A percentile compares a stretch with the other conserved stretches of the same genome.
Conservation (phyloP, 92 coral and sea anemone species). For the Epizoanthus fatuus region DNA sequence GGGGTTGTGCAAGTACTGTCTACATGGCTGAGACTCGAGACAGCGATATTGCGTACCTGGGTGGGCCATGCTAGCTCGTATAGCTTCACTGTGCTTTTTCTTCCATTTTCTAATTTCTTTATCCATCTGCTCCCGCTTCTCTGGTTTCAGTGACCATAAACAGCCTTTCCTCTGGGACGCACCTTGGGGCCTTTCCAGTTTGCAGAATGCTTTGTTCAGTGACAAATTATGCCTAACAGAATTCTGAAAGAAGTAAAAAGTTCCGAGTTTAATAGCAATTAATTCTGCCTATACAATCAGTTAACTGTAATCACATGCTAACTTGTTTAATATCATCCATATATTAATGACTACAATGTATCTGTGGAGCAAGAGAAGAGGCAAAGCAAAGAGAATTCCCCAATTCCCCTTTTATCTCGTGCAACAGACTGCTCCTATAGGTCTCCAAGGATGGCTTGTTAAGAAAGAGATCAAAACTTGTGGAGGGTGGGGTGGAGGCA, state of each 20-base stretch:
- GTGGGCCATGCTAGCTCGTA: slow-evolving; percentile 98
- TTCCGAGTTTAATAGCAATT: background rate
- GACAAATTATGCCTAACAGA: slow-evolving; percentile 98
- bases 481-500: too few species aligned
- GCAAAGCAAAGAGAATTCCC: too few species aligned
- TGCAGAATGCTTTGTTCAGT: slow-evolving; percentile 98
- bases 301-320: background rate
- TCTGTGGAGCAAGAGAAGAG: background rate
- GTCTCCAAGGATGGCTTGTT: too few species aligned
- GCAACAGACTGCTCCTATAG: too few species aligned
- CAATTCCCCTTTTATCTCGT: too few species aligned
- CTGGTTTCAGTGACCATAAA: slow-evolving; percentile 97
- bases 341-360: too few species aligned
- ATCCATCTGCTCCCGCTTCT: slow-evolving; percentile 96
- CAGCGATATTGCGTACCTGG: slow-evolving; percentile 77
- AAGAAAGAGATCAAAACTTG: too few species aligned
- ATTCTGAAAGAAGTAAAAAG: slow-evolving; percentile 65
- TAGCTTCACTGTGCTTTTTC: slow-evolving; percentile 97
- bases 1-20: background rate
- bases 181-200: slow-evolving; percentile 98
- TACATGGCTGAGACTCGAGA: background rate
- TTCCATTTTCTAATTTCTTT: slow-evolving; percentile 99
- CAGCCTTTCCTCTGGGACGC: slow-evolving; percentile 99
- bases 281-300: background rate
- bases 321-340: background rate